Conservation (phyloP, 2,888 invertebrate genomes). For the Argyresthia goedartella region DNA sequence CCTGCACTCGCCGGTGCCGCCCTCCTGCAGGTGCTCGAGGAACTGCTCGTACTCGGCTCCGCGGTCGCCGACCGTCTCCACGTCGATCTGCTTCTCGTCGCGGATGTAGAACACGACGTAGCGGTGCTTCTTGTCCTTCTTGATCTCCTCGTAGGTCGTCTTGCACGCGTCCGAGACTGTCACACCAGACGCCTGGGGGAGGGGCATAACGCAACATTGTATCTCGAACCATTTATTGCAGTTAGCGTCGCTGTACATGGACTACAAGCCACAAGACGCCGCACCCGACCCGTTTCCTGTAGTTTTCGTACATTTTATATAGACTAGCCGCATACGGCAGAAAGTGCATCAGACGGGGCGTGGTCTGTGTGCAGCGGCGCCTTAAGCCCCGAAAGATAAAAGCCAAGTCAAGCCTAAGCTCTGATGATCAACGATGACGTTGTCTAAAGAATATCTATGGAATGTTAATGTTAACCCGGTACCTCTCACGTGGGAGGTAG, state of each 20-base stretch:
- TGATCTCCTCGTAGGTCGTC: constrained; percentile 96
- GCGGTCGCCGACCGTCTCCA: constrained; percentile 90
- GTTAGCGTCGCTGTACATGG: not conserved
- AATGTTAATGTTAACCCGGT: too few relatives aligned
- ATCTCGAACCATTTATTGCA: not conserved
- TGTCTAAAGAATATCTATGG: too few relatives aligned
- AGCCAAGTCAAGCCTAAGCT: too few relatives aligned
- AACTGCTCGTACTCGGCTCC: constrained; percentile 95
- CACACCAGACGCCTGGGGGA: constrained; percentile 90
- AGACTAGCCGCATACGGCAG: too few relatives aligned
- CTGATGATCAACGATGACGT: too few relatives aligned
- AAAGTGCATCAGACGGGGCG: not conserved
- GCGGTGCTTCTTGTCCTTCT: constrained; percentile 97
- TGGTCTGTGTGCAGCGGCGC: not conserved
- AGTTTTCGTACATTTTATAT: too few relatives aligned
- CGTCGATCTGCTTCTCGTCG: constrained; percentile 96
- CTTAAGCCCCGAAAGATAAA: not conserved
- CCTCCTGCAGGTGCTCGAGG: constrained; percentile 91
- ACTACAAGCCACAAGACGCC: not conserved
- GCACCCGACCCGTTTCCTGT: not conserved
- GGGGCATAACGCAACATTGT: not conserved
- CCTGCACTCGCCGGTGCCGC: constrained; percentile 95
- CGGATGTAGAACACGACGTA: constrained; percentile 97
- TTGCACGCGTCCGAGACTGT: constrained; percentile 96
- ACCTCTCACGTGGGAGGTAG: too few relatives aligned